A percentile compares a stretch with the other conserved stretches of the same genome.
Evolutionary conservation across 2,888 invertebrate species (phyloP).

Genomic region (Polietes domitor): DNA sequence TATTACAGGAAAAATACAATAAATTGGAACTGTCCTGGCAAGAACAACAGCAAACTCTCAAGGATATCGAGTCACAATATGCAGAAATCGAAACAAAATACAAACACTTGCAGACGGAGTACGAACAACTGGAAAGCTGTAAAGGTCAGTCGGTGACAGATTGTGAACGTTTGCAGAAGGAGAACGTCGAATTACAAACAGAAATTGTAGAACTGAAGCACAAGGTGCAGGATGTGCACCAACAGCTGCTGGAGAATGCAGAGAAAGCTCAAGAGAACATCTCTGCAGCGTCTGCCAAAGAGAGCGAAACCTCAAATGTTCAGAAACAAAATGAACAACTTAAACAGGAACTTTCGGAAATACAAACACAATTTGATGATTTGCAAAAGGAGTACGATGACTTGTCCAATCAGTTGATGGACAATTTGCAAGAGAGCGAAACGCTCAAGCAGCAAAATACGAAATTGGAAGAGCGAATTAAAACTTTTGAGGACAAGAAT

Average conservation of each 20-base stretch:
- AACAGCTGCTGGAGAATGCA: conserved; percentile 66
- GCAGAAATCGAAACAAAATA: conserved; percentile 73
- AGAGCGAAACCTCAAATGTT: conserved; percentile 40
- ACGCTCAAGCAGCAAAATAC: conserved; percentile 78
- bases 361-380: conserved; percentile 75
- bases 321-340: conserved; percentile 69
- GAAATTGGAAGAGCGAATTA: conserved; percentile 66
- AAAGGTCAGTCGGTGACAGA: conserved; percentile 68
- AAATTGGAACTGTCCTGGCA: conserved; percentile 70
- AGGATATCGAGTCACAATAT: conserved; percentile 72
- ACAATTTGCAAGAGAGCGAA: conserved; percentile 83
- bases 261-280: conserved; percentile 47
- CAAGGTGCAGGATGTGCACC: conserved; percentile 72
- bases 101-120: conserved; percentile 71
- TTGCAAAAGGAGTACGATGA: conserved; percentile 82
- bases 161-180: conserved; percentile 70
- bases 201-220: conserved; percentile 72
- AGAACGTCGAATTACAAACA: conserved; percentile 72
- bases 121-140: conserved; percentile 69
- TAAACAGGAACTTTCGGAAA: conserved; percentile 68
- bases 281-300: conserved; percentile 4
- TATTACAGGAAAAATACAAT: conserved; percentile 72
- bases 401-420: conserved; percentile 83
- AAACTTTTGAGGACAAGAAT: conserved; percentile 44
- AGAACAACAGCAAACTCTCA: conserved; percentile 68